Evolutionary conservation across 2,888 invertebrate genomes (phyloP), one percentile per base, ranked within the genome.

Genomic region (Nomada ruficornis): DNA sequence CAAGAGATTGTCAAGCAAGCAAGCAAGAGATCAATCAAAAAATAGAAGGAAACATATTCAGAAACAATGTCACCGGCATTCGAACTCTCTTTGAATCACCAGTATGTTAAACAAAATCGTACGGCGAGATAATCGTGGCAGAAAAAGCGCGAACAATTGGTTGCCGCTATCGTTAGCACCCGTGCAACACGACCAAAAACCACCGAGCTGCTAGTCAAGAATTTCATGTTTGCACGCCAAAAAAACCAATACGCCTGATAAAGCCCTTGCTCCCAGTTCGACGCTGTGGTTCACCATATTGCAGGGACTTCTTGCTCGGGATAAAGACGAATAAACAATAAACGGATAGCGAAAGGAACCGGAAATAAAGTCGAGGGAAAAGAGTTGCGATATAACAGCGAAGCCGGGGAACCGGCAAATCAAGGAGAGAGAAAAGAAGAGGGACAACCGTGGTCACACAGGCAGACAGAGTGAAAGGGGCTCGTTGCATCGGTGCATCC

Each of bases 401-500:
- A 0, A 13, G 47, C 47, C 10, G 0, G 11, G 3, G 47, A 2
- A 2, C 11, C 47, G 13, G 29, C 13, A 13, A 47, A 47, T 47
- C 36, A 10, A 15, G 1, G 47, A 15, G 47, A 47, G 10, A 10
- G 47, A 47, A 4, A 47, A 47, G 47, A 9, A 36, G 36, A 36
- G 36, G 1, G 36, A 36, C 36, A 7, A 44, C 36, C 47, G 54
- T 42, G 44, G 63, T 63, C 23, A 47, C 47, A 60, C 50, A 29
- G 29, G 20, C 50, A n/a, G 26, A 26, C 50, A n/a, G 29, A 54
- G 77, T 52, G 64, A 77, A 70, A 23, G 67, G 64, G 52, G 29
- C 26, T 42, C 36, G 74, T 42, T 26, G 72, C 47, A 42, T 60
- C 69, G 64, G 54, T 65, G 63, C 72, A 67, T 23, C 57, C 36